Conservation (phyloP, 2,113 vertebrate genomes). For the Oncorhynchus tshawytscha region DNA sequence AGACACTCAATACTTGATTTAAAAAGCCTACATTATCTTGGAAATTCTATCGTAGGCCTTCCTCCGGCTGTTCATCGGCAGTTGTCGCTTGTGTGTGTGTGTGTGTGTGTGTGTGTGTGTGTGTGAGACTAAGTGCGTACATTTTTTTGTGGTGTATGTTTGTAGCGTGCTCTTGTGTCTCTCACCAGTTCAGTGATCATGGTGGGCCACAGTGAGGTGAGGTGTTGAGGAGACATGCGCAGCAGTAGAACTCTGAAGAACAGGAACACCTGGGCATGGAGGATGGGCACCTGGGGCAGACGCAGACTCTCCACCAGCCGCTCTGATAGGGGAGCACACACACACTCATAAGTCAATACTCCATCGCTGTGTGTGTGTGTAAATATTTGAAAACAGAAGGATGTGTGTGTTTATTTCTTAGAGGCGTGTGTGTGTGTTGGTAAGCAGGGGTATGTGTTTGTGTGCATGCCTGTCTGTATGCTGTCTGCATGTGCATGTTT, state of each 20-base stretch:
- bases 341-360: neutral
- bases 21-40: no score
- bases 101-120: no score
- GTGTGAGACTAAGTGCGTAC: neutral
- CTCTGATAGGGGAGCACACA: slow-evolving; percentile 73
- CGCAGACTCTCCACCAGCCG: slow-evolving; percentile 97
- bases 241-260: slow-evolving; percentile 98
- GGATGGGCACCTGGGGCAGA: slow-evolving; percentile 95
- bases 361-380: neutral
- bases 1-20: no score
- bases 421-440: neutral
- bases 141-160: neutral
- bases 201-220: slow-evolving; percentile 97
- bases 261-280: slow-evolving; percentile 98
- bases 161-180: neutral
- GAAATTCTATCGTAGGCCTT: no score
- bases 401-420: neutral
- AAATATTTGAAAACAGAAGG: neutral
- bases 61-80: no score
- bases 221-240: slow-evolving; percentile 97
- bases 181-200: slow-evolving; percentile 99
- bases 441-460: neutral
- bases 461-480: neutral
- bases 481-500: slow-evolving; percentile 1
- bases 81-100: neutral